Percentiles rank a stretch among this genome's conserved stretches.
Conservation (phyloP, 2,797 vertebrate species). For the Danio kyathit region DNA sequence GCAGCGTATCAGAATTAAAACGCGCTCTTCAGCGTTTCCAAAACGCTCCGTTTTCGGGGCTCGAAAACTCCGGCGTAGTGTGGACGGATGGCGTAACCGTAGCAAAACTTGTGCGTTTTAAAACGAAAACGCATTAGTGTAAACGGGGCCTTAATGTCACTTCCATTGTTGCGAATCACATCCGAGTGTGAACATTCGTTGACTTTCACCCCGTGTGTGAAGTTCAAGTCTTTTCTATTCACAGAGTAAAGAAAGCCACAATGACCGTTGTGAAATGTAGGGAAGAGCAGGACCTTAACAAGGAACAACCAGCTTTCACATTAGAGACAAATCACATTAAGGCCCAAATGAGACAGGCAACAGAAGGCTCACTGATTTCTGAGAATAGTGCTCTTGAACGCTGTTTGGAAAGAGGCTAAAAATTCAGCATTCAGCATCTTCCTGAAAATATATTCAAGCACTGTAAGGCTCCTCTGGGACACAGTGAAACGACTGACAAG, state of each 20-base stretch:
- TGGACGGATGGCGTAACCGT: too few relatives aligned
- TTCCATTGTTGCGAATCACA: not conserved
- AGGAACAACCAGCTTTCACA: conserved; percentile 27
- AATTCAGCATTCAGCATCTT: conserved; percentile 8
- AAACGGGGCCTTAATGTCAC: too few relatives aligned
- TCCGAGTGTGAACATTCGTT: not conserved
- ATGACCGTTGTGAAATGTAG: not conserved
- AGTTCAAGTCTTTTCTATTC: conserved; percentile 5
- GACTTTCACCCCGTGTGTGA: not conserved
- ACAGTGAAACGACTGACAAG: conserved; percentile 11
- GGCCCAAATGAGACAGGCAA: conserved; percentile 25
- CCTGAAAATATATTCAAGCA: conserved; percentile 7
- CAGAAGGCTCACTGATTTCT: conserved; percentile 10
- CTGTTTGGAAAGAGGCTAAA: not conserved
- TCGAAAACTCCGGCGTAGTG: too few relatives aligned
- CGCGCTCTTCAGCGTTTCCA: too few relatives aligned
- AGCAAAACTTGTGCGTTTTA: too few relatives aligned
- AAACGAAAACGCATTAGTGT: too few relatives aligned
- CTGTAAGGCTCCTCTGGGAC: not conserved
- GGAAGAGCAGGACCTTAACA: not conserved
- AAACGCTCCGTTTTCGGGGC: too few relatives aligned
- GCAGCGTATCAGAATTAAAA: too few relatives aligned
- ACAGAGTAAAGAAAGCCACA: conserved; percentile 1
- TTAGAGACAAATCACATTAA: conserved; percentile 29
- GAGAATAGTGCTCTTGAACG: conserved; percentile 2